Base-by-base conservation (phyloP, 1,140 invertebrate species). In the Magallana ariakensis region DNA sequence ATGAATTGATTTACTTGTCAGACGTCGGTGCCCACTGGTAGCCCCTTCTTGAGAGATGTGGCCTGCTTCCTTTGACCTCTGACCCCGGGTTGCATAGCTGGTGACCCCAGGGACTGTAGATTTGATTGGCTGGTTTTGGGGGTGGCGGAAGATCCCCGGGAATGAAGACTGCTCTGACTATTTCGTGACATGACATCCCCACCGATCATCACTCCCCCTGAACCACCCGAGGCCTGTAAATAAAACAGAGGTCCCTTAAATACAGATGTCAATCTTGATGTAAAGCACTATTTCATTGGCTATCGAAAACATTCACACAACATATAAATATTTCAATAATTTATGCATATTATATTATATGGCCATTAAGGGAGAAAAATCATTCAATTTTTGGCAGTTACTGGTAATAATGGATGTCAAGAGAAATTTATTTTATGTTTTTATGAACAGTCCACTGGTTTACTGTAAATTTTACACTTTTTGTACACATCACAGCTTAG, bases 21-120 rank as follows among this genome's bases (percentile, higher is more conserved):
- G 54, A 93, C 92, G 83, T 93, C 91, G n/a, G 92, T 93, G 16
- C 92, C 92, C 54, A 92, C 92, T 57, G 92, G 92, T 19, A 92
- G 88, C 53, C 81, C 85, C 11, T 86, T 84, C 26, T 62, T 83
- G 15, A 90, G 70, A 19, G 87, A 75, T 26, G 5, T 33, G 33
- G 33, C 33, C 33, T 85, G 66, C 26, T 85, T 83, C 33, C 84
- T 62, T n/a, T 55, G 80, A 81, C 83, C 53, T 54, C 46, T 56
- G 54, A 87, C 62, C 33, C 84, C 85, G 82, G 80, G 88, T 86
- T 60, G 89, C 85, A 80, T 83, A 53, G 16, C 87, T 62, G 80
- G 83, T 85, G 88, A 87, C 19, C 83, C 62, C 19, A 57, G 85
- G 33, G 86, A 82, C 56, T 81, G 84, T 82, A 57, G 85, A 75